phyloP scores from a whole-genome alignment of 2,113 vertebrate species.

The Accipiter virgatus region DNA sequence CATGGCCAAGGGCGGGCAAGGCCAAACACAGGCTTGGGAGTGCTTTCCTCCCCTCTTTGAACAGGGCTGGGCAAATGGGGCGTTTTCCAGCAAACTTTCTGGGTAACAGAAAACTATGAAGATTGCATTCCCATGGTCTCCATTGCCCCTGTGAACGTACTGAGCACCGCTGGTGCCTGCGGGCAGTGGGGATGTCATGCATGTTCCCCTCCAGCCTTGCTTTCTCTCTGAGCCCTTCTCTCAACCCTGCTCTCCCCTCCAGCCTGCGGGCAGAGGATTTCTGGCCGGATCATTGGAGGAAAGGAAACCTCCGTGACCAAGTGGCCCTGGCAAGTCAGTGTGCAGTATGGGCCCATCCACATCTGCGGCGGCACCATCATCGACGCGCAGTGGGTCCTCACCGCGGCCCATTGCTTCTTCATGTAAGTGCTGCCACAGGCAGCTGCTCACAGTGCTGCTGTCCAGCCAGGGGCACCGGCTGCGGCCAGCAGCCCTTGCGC shows the following conservation, averaged over 20 bases:
- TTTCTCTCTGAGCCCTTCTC: background rate
- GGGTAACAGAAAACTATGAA: accelerated
- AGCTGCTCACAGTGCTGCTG: background rate
- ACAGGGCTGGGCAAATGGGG: background rate
- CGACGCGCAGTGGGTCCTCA: slow-evolving; percentile 82
- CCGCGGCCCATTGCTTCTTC: slow-evolving; percentile 90
- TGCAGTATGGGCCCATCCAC: slow-evolving; percentile 78
- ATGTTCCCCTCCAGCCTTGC: accelerated
- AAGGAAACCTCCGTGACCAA: slow-evolving; percentile 66
- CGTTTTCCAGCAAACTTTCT: accelerated
- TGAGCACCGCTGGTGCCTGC: accelerated
- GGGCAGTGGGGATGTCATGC: background rate
- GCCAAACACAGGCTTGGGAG: background rate
- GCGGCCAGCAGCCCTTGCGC: background rate
- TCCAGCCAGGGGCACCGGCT: too few relatives aligned
- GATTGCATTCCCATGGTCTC: too few relatives aligned
- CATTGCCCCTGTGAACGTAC: accelerated
- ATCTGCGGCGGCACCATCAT: slow-evolving; percentile 89
- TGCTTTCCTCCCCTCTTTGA: background rate
- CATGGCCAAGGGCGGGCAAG: accelerated
- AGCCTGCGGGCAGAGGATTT: slow-evolving; percentile 85
- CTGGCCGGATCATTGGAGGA: slow-evolving; percentile 85
- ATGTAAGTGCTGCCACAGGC: slow-evolving; percentile 73
- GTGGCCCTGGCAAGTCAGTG: slow-evolving; percentile 94
- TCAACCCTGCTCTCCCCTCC: background rate